Evolutionary conservation across 2,797 vertebrate genomes (phyloP), one percentile per base, ranked within the genome.

Genomic region (Falco cherrug): DNA sequence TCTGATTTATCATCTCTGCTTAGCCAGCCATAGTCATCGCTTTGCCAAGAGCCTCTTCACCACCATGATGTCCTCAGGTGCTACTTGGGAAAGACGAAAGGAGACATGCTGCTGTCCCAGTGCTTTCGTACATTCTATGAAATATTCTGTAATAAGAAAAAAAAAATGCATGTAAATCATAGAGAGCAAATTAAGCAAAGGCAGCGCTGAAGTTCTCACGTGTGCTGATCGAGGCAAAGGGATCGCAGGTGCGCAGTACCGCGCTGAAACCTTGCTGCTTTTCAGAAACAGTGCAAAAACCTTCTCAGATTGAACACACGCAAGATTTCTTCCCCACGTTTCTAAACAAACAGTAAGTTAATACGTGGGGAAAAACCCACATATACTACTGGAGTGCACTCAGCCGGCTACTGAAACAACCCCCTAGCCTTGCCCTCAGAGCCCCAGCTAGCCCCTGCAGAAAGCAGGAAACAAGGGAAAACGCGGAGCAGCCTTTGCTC

Each of bases 371-470:
- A 4, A 16, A 47, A 39, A 31, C 10, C 4, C 10, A 31, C 4
- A 19, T 2, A 0, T 13, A 16, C 41, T 13, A 56, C 12, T 37
- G 0, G 2, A 29, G 19, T 14, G 26, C 13, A 14, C 48, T 43
- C 20, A 37, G 53, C 22, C 11, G 57, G 41, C 22, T 39, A 6
- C 5, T 15, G 68, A 45, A 74, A 37, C 5, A 54, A 37, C 76
- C 17, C 43, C 43, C 43, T 3, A 5, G 7, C 51, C 9, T 51
- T 54, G n/a, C 47, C 2, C 3, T 57, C 60, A 18, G 31, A 76
- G 26, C 18, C 50, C 13, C 45, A 65, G 45, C 13, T 28, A 41
- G n/a, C 9, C 20, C 13, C 81, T 33, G 59, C 59, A 47, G 75
- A 39, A 45, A 80, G 76, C 60, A 37, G 4, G 21, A 53, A 43